Conservation (phyloP, 2,888 invertebrate species). For the Miltochrista miniata region DNA sequence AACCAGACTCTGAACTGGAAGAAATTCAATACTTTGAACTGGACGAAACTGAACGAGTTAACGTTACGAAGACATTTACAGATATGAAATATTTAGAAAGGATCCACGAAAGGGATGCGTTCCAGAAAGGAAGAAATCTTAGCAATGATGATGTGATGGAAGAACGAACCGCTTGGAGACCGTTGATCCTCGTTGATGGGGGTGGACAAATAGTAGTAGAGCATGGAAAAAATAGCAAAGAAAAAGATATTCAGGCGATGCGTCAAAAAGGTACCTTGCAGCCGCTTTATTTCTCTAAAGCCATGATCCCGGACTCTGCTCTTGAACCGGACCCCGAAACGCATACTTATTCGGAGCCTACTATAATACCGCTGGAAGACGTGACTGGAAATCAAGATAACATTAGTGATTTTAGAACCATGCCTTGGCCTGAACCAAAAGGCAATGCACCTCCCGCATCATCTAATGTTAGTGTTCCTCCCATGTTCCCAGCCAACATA, state of each 20-base stretch:
- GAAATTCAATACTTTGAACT: slow-evolving; percentile 95
- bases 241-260: slow-evolving; percentile 93
- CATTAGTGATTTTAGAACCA: slow-evolving; percentile 89
- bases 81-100: slow-evolving; percentile 97
- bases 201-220: slow-evolving; percentile 86
- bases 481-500: slow-evolving; percentile 75
- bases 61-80: slow-evolving; percentile 95
- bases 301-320: slow-evolving; percentile 93
- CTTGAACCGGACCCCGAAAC: slow-evolving; percentile 94
- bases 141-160: slow-evolving; percentile 92
- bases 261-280: slow-evolving; percentile 93
- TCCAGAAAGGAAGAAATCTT: slow-evolving; percentile 90
- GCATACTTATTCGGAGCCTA: slow-evolving; percentile 89
- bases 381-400: slow-evolving; percentile 92
- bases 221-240: slow-evolving; percentile 91
- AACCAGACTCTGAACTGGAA: slow-evolving; percentile 90
- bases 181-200: slow-evolving; percentile 87
- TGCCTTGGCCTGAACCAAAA: slow-evolving; percentile 94
- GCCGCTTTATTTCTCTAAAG: slow-evolving; percentile 91
- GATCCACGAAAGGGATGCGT: slow-evolving; percentile 92
- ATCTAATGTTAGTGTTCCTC: slow-evolving; percentile 59
- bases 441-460: slow-evolving; percentile 79
- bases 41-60: slow-evolving; percentile 97
- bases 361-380: slow-evolving; percentile 94
- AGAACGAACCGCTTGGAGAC: slow-evolving; percentile 90